These are phyloP conservation scores for Plectrocnemia conspersa DNA, from an alignment of 1,140 invertebrate species.

Conservation along the genomic window DNA sequence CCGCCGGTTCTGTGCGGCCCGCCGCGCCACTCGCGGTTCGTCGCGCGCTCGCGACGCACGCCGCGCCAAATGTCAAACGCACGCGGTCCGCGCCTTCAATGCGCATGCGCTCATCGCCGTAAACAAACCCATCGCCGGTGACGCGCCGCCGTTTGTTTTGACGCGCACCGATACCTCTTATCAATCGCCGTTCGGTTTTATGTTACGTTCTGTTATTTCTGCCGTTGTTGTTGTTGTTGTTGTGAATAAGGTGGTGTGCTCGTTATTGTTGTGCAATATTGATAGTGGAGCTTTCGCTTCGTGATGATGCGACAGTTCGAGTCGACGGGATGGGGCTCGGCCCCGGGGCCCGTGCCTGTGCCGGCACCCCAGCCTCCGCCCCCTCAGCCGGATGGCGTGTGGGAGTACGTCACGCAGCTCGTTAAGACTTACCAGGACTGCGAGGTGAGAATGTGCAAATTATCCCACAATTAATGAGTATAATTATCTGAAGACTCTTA, in stretches of 20 bases:
- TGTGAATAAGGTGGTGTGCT: too few species aligned
- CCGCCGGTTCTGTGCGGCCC: not conserved
- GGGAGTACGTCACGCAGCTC: conserved; percentile 48
- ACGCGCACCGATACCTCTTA: not conserved
- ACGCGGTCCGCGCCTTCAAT: not conserved
- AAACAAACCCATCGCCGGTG: not conserved
- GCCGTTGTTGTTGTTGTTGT: too few species aligned
- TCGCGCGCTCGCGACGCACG: conserved; percentile 10
- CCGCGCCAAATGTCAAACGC: not conserved
- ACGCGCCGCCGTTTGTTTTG: conserved; percentile 13
- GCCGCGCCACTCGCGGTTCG: conserved; percentile 8
- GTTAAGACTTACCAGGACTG: conserved; percentile 41
- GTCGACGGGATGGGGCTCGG: conserved; percentile 30
- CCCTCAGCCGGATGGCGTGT: conserved; percentile 38
- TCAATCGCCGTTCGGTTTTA: not conserved
- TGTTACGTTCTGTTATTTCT: not conserved
- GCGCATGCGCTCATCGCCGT: not conserved
- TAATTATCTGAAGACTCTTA: too few species aligned
- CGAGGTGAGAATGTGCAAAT: conserved; percentile 22
- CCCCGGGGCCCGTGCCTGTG: conserved; percentile 24
- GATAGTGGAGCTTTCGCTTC: too few species aligned
- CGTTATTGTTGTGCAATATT: too few species aligned
- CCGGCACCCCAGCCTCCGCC: conserved; percentile 24
- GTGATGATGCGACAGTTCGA: conserved; percentile 14
- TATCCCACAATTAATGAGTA: too few species aligned